Conservation (phyloP, 2,888 invertebrate species). For the Epirrita christyi region DNA sequence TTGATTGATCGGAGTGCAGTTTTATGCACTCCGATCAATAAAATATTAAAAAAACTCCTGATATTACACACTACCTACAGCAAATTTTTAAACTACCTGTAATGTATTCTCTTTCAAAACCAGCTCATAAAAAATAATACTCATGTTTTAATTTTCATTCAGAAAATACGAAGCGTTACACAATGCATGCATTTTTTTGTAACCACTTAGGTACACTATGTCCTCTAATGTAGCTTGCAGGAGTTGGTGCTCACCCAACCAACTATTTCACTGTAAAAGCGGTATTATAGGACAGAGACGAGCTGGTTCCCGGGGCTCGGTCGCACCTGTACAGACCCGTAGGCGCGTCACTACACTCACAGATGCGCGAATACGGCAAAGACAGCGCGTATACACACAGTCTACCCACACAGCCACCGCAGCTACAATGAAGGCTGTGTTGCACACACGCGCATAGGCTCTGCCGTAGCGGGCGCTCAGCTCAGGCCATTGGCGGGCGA, state of each 20-base stretch:
- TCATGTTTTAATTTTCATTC: slow-evolving; percentile 22
- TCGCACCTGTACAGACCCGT: slow-evolving; percentile 78
- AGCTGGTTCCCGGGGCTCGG: slow-evolving; percentile 71
- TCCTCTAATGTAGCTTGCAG: slow-evolving; percentile 68
- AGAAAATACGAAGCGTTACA: slow-evolving; percentile 21
- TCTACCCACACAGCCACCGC: slow-evolving; percentile 36
- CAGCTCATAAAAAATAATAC: slow-evolving; percentile 1
- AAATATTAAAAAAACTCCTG: background rate
- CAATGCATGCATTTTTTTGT: slow-evolving; percentile 30
- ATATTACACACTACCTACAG: background rate
- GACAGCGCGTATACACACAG: slow-evolving; percentile 25
- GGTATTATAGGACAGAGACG: slow-evolving; percentile 68
- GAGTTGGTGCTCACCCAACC: slow-evolving; percentile 71
- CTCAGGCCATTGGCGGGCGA: slow-evolving; percentile 74
- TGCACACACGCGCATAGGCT: slow-evolving; percentile 37
- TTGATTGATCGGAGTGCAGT: too few species aligned
- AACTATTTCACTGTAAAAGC: slow-evolving; percentile 74
- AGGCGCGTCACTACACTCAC: slow-evolving; percentile 71
- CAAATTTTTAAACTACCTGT: background rate
- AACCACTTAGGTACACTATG: too few species aligned
- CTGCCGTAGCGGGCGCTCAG: slow-evolving; percentile 45
- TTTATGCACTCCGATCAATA: too few species aligned
- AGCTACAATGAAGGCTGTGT: slow-evolving; percentile 46
- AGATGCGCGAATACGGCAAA: slow-evolving; percentile 37
- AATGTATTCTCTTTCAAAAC: slow-evolving; percentile 1